These are phyloP conservation scores for Diaperis boleti DNA, from an alignment of 2,888 invertebrate species.

Conservation along the genomic window DNA sequence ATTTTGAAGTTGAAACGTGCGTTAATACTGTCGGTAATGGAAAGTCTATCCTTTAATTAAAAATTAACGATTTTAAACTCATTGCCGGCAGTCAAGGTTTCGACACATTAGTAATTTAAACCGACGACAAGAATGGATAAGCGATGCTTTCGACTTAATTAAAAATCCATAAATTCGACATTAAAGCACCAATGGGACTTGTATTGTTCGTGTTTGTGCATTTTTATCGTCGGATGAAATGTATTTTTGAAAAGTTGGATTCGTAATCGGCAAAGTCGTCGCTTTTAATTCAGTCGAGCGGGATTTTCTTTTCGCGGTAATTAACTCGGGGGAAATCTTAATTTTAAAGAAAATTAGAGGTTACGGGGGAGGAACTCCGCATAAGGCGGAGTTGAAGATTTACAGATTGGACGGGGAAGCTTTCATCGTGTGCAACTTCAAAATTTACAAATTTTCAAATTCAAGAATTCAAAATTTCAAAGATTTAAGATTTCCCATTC, in stretches of 20 bases:
- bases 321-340: conserved; percentile 20
- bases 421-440: too few species aligned
- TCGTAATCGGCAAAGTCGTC: conserved; percentile 2
- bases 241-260: conserved; percentile 6
- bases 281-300: conserved; percentile 10
- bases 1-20: conserved; percentile 27
- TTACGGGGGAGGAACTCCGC: too few species aligned
- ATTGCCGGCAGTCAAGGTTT: conserved; percentile 31
- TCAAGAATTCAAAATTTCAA: too few species aligned
- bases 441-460: too few species aligned
- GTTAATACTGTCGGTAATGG: conserved; percentile 31
- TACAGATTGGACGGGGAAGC: too few species aligned
- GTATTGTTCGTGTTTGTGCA: conserved; percentile 7
- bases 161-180: conserved; percentile 26
- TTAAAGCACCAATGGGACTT: conserved; percentile 10
- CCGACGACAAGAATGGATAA: conserved; percentile 22
- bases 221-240: conserved; percentile 6
- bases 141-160: conserved; percentile 27
- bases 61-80: conserved; percentile 30
- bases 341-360: conserved; percentile 1
- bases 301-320: conserved; percentile 7
- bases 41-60: conserved; percentile 34
- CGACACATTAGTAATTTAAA: conserved; percentile 10
- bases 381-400: too few species aligned
- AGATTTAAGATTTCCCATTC: too few species aligned